Evolutionary conservation across 2,113 vertebrate genomes (phyloP).

Genomic region (Microcebus griseorufus): DNA sequence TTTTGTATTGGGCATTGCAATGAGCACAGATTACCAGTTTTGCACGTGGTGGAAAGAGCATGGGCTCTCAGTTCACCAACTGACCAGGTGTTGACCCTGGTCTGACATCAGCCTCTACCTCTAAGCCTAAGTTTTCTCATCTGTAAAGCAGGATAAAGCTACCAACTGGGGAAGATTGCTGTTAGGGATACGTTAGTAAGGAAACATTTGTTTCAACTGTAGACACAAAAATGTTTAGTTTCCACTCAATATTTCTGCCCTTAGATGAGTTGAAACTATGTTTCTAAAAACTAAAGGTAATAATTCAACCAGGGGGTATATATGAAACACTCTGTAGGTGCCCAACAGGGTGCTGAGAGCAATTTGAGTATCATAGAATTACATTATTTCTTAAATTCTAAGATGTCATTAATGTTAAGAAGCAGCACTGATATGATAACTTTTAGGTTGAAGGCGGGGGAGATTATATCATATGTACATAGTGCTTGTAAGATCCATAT

Average conservation of each 20-base stretch:
- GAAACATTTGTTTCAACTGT: not conserved
- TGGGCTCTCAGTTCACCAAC: not conserved
- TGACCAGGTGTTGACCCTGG: not conserved
- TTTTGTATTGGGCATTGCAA: not conserved
- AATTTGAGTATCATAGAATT: not conserved
- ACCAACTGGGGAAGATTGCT: not conserved
- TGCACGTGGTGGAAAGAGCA: not conserved
- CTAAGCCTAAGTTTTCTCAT: not conserved
- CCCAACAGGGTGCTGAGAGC: not conserved
- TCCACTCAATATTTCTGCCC: not conserved
- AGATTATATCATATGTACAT: not conserved
- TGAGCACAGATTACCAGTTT: not conserved
- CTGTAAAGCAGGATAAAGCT: not conserved
- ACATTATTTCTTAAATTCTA: constrained; percentile 8
- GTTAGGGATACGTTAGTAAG: not conserved
- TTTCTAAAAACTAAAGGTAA: not conserved
- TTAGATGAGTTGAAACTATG: not conserved
- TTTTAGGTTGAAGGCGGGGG: not conserved
- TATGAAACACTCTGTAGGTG: not conserved
- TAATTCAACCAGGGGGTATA: not conserved
- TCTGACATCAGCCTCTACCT: not conserved
- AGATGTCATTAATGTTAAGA: not conserved
- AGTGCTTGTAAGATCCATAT: not conserved
- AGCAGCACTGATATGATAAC: not conserved
- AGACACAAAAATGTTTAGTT: not conserved